Base-by-base conservation (phyloP, 2,113 vertebrate species). In the Tauraco erythrolophus region DNA sequence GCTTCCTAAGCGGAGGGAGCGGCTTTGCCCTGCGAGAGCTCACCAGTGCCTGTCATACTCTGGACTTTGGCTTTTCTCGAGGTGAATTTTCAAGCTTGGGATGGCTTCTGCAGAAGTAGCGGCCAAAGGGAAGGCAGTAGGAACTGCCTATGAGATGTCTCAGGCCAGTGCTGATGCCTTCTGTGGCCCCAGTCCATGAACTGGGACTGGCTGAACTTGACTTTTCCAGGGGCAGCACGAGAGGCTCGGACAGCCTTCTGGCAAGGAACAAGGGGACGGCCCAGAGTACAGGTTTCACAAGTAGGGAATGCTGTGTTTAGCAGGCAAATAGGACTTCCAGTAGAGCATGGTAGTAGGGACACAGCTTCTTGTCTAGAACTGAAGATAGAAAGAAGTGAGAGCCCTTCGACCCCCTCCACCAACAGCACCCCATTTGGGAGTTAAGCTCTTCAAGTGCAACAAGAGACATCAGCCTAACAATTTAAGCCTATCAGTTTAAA, bases 1-100 rank as follows among this genome's bases (percentile, higher is more conserved):
- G 48, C 31, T 89, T 53, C 45, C 60, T 8, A 53, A 50, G 66
- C 4, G 0, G 6, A 10, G 6, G 64, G 78, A 92, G 68, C 0
- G 0, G 79, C 87, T 83, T 22, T 45, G n/a, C 56, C 23, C 56
- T 43, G 50, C 0, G 0, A 78, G 45, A 82, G 23, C 64, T 50
- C 7, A 0, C 27, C 0, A 0, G 15, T 51, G 48, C 60, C 70
- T 58, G 68, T 19, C 0, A 0, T 11, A 24, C 37, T 91, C 54
- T 4, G 30, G 76, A 62, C 89, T 91, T 71, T 53, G 66, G 41
- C 70, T 89, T 51, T 3, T 23, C 28, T 46, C 4, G 9, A 88
- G 62, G 46, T 65, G 43, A 45, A 83, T 64, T 60, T 50, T 13
- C 25, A 39, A 75, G 53, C 57, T 35, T 27, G 24, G 64, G 76